Evolutionary conservation across 2,888 invertebrate species (phyloP), one percentile per base, ranked within the genome.

Genomic region (Drosophila crucigera): DNA sequence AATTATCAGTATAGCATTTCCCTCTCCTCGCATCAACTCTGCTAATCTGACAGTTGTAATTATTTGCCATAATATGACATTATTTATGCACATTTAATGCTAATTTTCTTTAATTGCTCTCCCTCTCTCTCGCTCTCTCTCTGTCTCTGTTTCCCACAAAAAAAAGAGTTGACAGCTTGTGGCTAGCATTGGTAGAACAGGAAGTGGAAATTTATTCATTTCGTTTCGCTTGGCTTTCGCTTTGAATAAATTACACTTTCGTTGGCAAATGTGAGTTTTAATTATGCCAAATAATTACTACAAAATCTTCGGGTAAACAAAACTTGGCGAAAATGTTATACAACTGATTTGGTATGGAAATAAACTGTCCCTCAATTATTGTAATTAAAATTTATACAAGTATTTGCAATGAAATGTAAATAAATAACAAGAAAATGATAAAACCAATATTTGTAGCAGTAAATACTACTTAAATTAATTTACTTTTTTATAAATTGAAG

Each of bases 21-120:
- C 52, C 59, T 0, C 28, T 37, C 33, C 60, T 4, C 33, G n/a
- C 35, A 50, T 25, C 47, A 58, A 22, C 72, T 47, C 56, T 43
- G 1, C 41, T 58, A 79, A 89, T 90, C 83, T 63, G 85, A 90
- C 88, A 89, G 75, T 72, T 71, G 88, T 84, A 89, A 86, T 86
- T 86, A 90, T 84, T 85, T 84, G 87, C 84, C 74, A 41, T 87
- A 83, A 84, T 89, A 69, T 72, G 86, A 80, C 84, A 84, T 87
- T 87, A 84, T 89, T 89, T 84, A 89, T 87, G 75, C 77, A 55
- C 78, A 87, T 74, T 89, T 78, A 77, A 87, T 84, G 88, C 82
- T 58, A 86, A 91, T 64, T 81, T 73, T 49, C 33, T 43, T 37
- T 33, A 66, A 53, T 37, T 43, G 43, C 43, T 43, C 43, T 22